Conservation (phyloP, 2,797 vertebrate genomes). For the Phrynocephalus vlangalii region DNA sequence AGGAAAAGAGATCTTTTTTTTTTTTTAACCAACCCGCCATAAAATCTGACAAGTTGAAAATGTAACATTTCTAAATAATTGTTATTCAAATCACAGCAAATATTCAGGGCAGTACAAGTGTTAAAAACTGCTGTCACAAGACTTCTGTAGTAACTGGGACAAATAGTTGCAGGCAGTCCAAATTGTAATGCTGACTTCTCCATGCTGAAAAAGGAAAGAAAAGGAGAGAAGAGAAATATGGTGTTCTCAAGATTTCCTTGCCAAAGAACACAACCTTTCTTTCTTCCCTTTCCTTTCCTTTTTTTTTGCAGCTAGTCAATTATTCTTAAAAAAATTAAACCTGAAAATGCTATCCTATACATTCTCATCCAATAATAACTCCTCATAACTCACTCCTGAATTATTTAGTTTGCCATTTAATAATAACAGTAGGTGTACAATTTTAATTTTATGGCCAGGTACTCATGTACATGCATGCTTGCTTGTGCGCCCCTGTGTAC, state of each 20-base stretch:
- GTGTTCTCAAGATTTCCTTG: slow-evolving; percentile 64
- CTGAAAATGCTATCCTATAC: slow-evolving; percentile 52
- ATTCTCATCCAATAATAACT: slow-evolving; percentile 55
- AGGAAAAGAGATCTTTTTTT: slow-evolving; percentile 59
- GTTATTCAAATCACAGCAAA: slow-evolving; percentile 50
- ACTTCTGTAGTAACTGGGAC: slow-evolving; percentile 68
- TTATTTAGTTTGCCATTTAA: slow-evolving; percentile 57
- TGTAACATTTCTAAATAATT: slow-evolving; percentile 47
- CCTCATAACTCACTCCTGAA: slow-evolving; percentile 46
- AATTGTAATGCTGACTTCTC: slow-evolving; percentile 73
- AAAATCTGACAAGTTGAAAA: slow-evolving; percentile 55
- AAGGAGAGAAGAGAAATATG: slow-evolving; percentile 46
- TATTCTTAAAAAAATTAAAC: slow-evolving; percentile 50
- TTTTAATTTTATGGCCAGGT: not conserved
- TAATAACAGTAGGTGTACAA: slow-evolving; percentile 4
- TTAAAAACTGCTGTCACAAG: slow-evolving; percentile 70
- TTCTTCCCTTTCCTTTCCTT: slow-evolving; percentile 29
- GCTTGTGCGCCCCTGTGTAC: not conserved
- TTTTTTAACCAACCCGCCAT: slow-evolving; percentile 56
- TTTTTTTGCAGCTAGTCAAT: slow-evolving; percentile 66
- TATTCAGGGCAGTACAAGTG: slow-evolving; percentile 56
- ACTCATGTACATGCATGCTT: not conserved
- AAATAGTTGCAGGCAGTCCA: slow-evolving; percentile 71
- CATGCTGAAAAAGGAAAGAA: slow-evolving; percentile 46
- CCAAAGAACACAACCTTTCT: slow-evolving; percentile 74